These are phyloP conservation scores for Notospermus geniculatus DNA, from an alignment of 1,140 invertebrate genomes.

Conservation along the genomic window DNA sequence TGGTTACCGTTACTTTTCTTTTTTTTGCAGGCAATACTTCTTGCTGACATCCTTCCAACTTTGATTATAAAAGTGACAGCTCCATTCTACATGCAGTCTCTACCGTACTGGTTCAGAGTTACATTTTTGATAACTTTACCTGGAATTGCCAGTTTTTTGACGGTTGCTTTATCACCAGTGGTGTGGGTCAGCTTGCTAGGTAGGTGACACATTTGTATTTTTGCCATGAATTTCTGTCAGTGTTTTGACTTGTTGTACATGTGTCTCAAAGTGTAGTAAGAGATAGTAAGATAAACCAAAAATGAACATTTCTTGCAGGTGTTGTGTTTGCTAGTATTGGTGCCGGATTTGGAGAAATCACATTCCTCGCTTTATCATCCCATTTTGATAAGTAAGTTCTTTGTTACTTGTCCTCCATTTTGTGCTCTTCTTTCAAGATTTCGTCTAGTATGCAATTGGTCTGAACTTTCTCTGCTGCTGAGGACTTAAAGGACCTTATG, in stretches of 20 bases:
- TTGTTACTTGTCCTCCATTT: no score
- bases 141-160: neutral
- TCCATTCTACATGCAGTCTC: constrained; percentile 65
- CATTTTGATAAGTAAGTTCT: constrained; percentile 68
- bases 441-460: no score
- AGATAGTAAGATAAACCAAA: no score
- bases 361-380: constrained; percentile 72
- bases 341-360: constrained; percentile 79
- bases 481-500: no score
- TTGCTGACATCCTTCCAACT: constrained; percentile 79
- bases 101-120: constrained; percentile 36
- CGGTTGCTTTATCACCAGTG: constrained; percentile 17
- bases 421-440: no score
- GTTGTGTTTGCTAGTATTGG: constrained; percentile 73
- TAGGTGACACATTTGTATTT: neutral
- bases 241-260: no score
- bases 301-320: constrained; percentile 66
- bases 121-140: constrained; percentile 17
- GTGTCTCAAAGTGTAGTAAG: no score
- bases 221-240: no score
- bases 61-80: constrained; percentile 72
- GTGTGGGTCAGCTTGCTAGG: constrained; percentile 18
- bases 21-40: constrained; percentile 71
- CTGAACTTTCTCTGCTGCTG: no score
- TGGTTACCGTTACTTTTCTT: no score